Base-by-base conservation (phyloP, 2,113 vertebrate species). In the Mormyrus lacerda region DNA sequence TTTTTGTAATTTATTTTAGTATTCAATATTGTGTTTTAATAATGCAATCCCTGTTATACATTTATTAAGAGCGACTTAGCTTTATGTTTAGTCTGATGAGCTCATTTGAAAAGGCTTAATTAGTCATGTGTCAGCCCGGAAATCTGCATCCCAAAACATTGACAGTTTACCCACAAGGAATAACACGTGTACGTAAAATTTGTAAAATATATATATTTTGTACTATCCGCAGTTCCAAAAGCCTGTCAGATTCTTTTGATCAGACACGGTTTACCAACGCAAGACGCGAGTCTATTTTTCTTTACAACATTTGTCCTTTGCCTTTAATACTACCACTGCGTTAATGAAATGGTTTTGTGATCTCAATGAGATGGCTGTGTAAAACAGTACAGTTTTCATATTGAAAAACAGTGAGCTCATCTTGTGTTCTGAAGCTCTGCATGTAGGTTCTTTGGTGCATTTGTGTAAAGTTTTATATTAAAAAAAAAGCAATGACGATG, bases 341-440 rank as follows among this genome's bases (percentile, higher is more conserved):
- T 96, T 95, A 95, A 95, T 95, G 91, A 91, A 93, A 79, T 90
- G 86, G 50, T 90, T 89, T 88, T 87, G 65, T 95, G 95, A 97
- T 99, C 98, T 99, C 98, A 95, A 94, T 98, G 98, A 99, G 98
- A 99, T 98, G 86, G 93, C 92, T 94, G 94, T 93, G 92, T 94
- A 94, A 91, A 95, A 65, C 47, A 35, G 24, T 93, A 90, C 89
- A 93, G 96, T 97, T 99, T 99, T 99, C 98, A 99, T 97, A 99
- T 98, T 99, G 98, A 98, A 99, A 99, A 97, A 97, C 94, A 95
- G 95, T 92, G 93, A 95, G 96, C 96, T 95, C 95, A 96, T 96
- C 97, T 97, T 96, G 97, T 98, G 97, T 97, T 97, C 97, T 98
- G 98, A 97, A 97, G 96, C 95, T 98, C 97, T 98, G 96, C 96